Evolutionary conservation across 2,113 vertebrate species (phyloP), one percentile per base, ranked within the genome.

Genomic region (Ameiurus melas): DNA sequence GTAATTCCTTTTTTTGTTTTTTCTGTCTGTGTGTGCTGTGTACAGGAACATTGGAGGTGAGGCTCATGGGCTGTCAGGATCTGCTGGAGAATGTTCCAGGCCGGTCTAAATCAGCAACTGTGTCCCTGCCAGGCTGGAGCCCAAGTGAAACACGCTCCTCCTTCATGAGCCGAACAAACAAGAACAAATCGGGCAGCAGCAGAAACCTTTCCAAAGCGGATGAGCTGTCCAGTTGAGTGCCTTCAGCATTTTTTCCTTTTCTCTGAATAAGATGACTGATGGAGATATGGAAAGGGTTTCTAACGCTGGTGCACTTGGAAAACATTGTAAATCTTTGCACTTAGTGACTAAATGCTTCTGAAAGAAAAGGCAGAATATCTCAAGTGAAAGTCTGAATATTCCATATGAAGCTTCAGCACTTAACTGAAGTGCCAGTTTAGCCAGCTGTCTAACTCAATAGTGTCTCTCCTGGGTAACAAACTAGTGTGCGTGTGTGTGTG

Each of bases 51-150:
- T 94, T 99, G 94, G 98, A 99, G 91, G 98, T 99, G 91, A 97
- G 98, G 93, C 97, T 99, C 55, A 99, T 99, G 98, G 98, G 98
- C 92, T 99, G 98, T 94, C 98, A 99, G 91, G 98, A 99, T 94
- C 98, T 99, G 91, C 94, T 99, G 93, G 98, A 99, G 93, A 99
- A 96, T 0, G 97, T 99, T 71, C 98, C 98, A 0, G 98, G 98
- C 89, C 97, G 98, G 85, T 98, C 97, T 92, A 99, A 99, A 96
- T 97, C 97, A n/a, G 94, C 96, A 0, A 96, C 97, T 0, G 93
- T 97, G 89, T 95, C 97, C 0, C 95, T 99, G 30, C 98, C 98
- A 79, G 97, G 97, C 89, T 99, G 98, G 97, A 99, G 98, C 94
- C 98, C 98, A 89, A 98, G 97, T 91, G 98, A 99, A 95, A 96